phyloP scores from a whole-genome alignment of 2,113 vertebrate species.

The Amazona guildingii region DNA sequence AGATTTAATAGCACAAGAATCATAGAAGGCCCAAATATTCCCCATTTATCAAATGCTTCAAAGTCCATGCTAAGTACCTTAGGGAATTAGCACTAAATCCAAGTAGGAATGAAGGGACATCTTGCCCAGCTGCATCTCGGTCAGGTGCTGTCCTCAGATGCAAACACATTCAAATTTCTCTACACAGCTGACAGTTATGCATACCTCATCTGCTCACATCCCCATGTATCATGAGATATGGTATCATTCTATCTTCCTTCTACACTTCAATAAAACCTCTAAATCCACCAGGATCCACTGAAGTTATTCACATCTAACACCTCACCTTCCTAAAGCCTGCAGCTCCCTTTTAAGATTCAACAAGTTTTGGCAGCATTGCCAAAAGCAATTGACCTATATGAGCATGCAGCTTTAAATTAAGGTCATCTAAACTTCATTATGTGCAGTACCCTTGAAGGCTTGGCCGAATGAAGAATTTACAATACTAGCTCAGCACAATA shows the following conservation, averaged over 20 bases:
- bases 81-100: not conserved
- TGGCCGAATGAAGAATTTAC: slow-evolving; percentile 13
- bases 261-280: not conserved
- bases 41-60: not conserved
- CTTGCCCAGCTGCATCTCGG: not conserved
- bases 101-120: fast-evolving
- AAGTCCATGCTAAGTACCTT: not conserved
- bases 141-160: not conserved
- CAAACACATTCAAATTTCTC: not conserved
- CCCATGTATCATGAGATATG: not conserved
- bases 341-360: not conserved
- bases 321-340: not conserved
- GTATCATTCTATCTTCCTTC: not conserved
- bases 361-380: slow-evolving; percentile 36
- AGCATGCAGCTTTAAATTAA: slow-evolving; percentile 47
- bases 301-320: not conserved
- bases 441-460: slow-evolving; percentile 29
- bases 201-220: not conserved
- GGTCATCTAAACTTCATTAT: slow-evolving; percentile 57
- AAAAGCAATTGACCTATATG: slow-evolving; percentile 1
- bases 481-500: slow-evolving; percentile 29
- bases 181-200: not conserved
- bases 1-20: not conserved
- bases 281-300: not conserved
- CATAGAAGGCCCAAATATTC: not conserved